These are phyloP conservation scores for Manacus vitellinus DNA, from an alignment of 2,113 vertebrate species.

Conservation along the genomic window DNA sequence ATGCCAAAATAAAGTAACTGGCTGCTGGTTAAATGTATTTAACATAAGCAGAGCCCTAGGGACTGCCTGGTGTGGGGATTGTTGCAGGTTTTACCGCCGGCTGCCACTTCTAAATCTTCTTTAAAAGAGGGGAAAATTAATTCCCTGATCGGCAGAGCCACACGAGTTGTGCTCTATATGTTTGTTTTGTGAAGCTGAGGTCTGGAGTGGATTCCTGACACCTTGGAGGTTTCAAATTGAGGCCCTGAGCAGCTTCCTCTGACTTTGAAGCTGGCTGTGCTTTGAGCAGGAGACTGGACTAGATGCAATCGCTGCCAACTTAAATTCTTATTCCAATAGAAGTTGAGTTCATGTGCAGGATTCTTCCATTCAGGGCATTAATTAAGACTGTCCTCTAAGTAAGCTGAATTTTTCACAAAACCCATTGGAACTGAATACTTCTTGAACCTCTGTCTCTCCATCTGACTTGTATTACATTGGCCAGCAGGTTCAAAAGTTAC, in stretches of 20 bases:
- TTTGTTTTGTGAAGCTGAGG: neutral
- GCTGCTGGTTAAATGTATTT: neutral
- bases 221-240: neutral
- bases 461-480: neutral
- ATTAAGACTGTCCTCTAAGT: neutral
- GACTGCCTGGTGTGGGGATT: neutral
- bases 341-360: neutral
- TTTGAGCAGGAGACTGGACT: neutral
- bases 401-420: neutral
- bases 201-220: neutral
- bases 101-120: neutral
- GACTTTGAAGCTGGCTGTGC: neutral
- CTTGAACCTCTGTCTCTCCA: neutral
- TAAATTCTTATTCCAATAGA: neutral
- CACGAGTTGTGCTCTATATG: neutral
- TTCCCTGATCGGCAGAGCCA: neutral
- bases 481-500: neutral
- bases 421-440: neutral
- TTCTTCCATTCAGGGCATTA: neutral
- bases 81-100: neutral
- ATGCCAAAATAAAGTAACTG: neutral
- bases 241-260: neutral
- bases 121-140: neutral
- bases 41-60: neutral
- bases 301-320: neutral